Percentiles rank a stretch among this genome's conserved stretches.
phyloP scores from a whole-genome alignment of 2,888 invertebrate genomes.

The Scaptomyza flava region DNA sequence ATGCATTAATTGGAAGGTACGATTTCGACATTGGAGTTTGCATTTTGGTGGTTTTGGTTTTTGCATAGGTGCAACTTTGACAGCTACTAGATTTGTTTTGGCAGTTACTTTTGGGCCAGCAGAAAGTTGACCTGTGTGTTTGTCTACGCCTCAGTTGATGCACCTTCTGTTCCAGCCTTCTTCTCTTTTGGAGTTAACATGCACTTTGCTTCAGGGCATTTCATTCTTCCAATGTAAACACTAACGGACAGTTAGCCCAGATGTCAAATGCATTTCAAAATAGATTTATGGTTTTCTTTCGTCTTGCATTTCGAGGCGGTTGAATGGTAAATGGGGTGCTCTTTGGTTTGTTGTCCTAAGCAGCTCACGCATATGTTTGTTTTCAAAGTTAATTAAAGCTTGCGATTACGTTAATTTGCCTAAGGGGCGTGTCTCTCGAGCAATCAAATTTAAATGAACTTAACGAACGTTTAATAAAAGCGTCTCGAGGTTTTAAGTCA shows the following conservation, averaged over 20 bases:
- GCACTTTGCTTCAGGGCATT: conserved; percentile 61
- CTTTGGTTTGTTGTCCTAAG: conserved; percentile 31
- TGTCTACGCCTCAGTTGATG: conserved; percentile 26
- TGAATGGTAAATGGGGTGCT: conserved; percentile 24
- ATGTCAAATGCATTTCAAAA: conserved; percentile 76
- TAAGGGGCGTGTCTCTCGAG: conserved; percentile 14
- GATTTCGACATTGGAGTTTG: conserved; percentile 33
- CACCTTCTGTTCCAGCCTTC: conserved; percentile 14
- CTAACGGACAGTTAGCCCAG: conserved; percentile 4
- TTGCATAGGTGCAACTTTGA: conserved; percentile 53
- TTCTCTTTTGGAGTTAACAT: conserved; percentile 34
- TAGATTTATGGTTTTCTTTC: conserved; percentile 81
- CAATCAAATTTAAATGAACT: conserved; percentile 1
- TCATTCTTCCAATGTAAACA: conserved; percentile 45
- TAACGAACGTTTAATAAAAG: background rate
- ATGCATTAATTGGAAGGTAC: conserved; percentile 78
- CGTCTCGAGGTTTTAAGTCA: background rate
- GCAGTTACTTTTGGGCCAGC: conserved; percentile 47
- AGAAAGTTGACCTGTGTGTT: conserved; percentile 56
- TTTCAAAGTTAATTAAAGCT: conserved; percentile 81
- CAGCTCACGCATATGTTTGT: conserved; percentile 70
- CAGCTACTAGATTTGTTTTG: conserved; percentile 52
- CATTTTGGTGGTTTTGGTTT: conserved; percentile 29
- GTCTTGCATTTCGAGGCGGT: conserved; percentile 43
- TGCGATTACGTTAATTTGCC: conserved; percentile 56